Evolutionary conservation across 2,888 invertebrate genomes (phyloP), one percentile per base, ranked within the genome.

Genomic region (Cryptus armator): DNA sequence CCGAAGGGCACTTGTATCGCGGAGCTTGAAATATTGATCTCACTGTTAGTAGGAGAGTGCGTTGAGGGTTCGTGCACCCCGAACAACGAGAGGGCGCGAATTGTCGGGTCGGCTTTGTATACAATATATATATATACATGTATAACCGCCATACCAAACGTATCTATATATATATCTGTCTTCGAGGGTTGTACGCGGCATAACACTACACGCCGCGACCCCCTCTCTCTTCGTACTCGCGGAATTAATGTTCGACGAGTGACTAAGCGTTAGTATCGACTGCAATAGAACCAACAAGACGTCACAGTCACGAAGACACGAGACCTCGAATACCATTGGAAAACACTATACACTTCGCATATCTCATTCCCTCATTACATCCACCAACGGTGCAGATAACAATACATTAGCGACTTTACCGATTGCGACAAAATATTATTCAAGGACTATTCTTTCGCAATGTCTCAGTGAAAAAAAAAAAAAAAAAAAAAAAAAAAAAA

Each of bases 191-290:
- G 12, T 16, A 12, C 24, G 67, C 12, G 24, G 19, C 44, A 19
- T 16, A 16, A 44, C 29, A 10, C 44, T 19, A 43, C 10, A 19
- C 44, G 12, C 19, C 44, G 12, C 19, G 19, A 44, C 67, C 44
- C 67, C 44, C 67, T 43, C 37, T 9, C 6, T 2, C 5, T 37
- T 9, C 16, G 66, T 14, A 43, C 66, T 78, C 87, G 86, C 84
- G 85, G 85, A 90, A 90, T 90, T 88, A 89, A 90, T 87, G 87
- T 64, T 71, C 29, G 32, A 76, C 12, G 82, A 87, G 82, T 87
- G 90, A 89, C 89, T 88, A 88, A 90, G 89, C 87, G 86, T 66
- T 81, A 77, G 53, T 56, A 71, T 83, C 51, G 83, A 74, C 75
- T 48, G 71, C 6, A 75, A 79, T 70, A n/a, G 78, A 37, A 9